Base-by-base conservation (phyloP, 2,797 vertebrate species). In the Heteromormyrus szaboi region DNA sequence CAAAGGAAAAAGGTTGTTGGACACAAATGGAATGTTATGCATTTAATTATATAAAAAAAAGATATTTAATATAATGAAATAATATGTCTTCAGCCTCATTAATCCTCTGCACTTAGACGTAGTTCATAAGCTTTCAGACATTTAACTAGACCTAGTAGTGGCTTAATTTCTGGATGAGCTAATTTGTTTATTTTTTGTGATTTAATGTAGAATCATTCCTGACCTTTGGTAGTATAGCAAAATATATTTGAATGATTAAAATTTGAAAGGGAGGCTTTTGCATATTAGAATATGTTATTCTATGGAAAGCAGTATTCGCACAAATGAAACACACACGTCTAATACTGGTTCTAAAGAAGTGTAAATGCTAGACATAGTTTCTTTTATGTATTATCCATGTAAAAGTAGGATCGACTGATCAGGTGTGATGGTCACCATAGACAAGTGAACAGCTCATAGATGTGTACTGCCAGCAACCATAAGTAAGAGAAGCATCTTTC, bases 251-350 rank as follows among this genome's bases (percentile, higher is more conserved):
- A 87, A 87, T 65, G 41, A 68, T 65, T 68, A 48, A 86, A 86
- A 59, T 59, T 17, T 48, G 29, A 68, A 68, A 65, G 44, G 19
- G 22, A 48, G 41, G 19, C n/a, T 87, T 87, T 68, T 87, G 56
- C 86, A 65, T 87, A 48, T 65, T 53, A 46, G 33, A 29, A 29
- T 41, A 62, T 87, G 37, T 46, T 62, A 87, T 59, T 65, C 6
- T 65, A 65, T 65, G 86, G 86, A 68, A 87, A 48, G 44, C 17
- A 86, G 25, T 86, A 87, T 87, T 87, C 14, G 4, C 37, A 87
- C n/a, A 68, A 62, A n/a, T 87, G 41, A 87, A 87, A 65, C 37
- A 65, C 37, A 41, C 22, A 29, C 0, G 85, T 86, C 29, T 59
- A n/a, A 37, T 19, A 62, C 14, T 37, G 17, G 37, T 46, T 48